Evolutionary conservation across 2,888 invertebrate species (phyloP).

Genomic region (Xylota segnis): DNA sequence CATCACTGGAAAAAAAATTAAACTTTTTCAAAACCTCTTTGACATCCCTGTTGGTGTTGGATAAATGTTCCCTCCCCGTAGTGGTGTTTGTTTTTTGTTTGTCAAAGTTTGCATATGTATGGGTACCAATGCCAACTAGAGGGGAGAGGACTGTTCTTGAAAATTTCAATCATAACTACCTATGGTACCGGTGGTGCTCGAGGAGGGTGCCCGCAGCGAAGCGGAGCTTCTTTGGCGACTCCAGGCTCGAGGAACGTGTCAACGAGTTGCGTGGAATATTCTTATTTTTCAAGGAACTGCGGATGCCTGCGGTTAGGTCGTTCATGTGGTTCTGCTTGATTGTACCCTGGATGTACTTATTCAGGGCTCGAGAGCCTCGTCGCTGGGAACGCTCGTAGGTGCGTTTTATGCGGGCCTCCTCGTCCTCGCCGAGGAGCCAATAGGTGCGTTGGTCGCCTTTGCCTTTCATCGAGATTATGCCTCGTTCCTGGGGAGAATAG

Average conservation of each 20-base stretch:
- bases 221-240: conserved; percentile 92
- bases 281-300: conserved; percentile 90
- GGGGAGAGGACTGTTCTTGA: not conserved
- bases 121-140: not conserved
- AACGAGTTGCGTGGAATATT: conserved; percentile 86
- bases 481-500: conserved; percentile 88
- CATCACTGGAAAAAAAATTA: conserved; percentile 80
- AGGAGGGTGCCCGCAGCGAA: conserved; percentile 90
- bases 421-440: conserved; percentile 92
- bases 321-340: conserved; percentile 81
- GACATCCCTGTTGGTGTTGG: not conserved
- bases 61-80: not conserved
- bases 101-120: not conserved
- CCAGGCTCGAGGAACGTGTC: conserved; percentile 91
- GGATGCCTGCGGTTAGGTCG: conserved; percentile 83
- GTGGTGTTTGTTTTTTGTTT: not conserved
- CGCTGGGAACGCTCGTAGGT: conserved; percentile 85
- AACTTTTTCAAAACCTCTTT: not conserved
- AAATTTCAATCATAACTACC: conserved; percentile 77
- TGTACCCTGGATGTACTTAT: conserved; percentile 83
- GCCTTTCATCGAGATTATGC: conserved; percentile 92
- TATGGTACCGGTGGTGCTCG: conserved; percentile 84
- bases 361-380: conserved; percentile 84
- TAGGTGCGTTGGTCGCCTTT: conserved; percentile 93
- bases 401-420: conserved; percentile 86